Evolutionary conservation across 64 coral and sea anemone genomes (phyloP).

Genomic region (Porites lutea): DNA sequence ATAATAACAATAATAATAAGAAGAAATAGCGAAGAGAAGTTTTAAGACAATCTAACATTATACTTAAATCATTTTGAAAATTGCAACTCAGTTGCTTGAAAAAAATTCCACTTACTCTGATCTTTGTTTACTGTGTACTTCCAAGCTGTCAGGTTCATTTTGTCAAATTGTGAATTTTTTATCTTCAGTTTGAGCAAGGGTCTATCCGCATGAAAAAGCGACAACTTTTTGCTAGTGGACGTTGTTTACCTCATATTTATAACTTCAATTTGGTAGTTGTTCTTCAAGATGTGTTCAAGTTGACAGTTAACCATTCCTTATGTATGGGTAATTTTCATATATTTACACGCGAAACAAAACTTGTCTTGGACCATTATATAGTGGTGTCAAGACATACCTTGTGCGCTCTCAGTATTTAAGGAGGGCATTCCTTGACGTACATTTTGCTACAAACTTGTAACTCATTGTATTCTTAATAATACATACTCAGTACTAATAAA

Average conservation of each 20-base stretch:
- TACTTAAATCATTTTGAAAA: no score
- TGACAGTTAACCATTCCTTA: constrained; percentile 3
- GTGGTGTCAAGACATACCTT: background rate
- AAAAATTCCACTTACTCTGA: no score
- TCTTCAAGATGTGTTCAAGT: constrained; percentile 7
- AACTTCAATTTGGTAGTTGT: background rate
- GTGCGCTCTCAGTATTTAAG: constrained; percentile 1
- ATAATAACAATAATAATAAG: no score
- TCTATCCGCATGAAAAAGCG: background rate
- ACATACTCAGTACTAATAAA: constrained; percentile 53
- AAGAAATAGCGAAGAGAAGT: no score
- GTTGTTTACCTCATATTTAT: constrained; percentile 19
- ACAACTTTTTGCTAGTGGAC: constrained; percentile 15
- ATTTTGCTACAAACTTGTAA: constrained; percentile 44
- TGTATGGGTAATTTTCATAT: constrained; percentile 18
- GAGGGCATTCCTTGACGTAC: constrained; percentile 9
- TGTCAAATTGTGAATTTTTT: background rate
- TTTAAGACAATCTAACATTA: no score
- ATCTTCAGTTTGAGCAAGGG: background rate
- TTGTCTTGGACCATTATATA: constrained; percentile 5
- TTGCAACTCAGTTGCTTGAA: no score
- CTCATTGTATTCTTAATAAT: constrained; percentile 40
- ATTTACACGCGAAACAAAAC: background rate
- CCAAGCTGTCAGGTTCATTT: background rate
- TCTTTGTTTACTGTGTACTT: background rate